These are phyloP conservation scores for Acinonyx jubatus DNA, from an alignment of 2,113 vertebrate genomes.

Conservation along the genomic window DNA sequence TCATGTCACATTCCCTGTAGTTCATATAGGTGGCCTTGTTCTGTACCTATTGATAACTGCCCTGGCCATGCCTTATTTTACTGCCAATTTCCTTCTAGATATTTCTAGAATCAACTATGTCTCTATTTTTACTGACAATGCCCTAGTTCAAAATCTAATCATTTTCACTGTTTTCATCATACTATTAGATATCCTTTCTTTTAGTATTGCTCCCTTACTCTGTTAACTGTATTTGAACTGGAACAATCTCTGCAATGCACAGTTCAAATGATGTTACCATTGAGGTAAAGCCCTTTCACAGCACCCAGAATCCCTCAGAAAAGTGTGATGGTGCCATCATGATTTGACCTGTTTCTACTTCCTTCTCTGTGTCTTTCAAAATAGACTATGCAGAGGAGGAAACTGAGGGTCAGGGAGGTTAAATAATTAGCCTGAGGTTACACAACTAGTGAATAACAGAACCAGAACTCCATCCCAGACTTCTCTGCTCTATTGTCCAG, in stretches of 20 bases:
- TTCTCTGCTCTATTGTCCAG: neutral
- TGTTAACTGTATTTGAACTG: constrained; percentile 11
- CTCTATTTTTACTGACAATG: neutral
- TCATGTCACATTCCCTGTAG: neutral
- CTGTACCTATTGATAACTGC: neutral
- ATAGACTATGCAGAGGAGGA: neutral
- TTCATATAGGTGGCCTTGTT: neutral
- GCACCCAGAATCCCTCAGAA: neutral
- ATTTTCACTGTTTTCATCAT: neutral
- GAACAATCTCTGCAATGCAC: neutral
- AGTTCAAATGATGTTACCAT: neutral
- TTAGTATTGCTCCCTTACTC: neutral
- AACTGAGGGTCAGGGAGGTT: neutral
- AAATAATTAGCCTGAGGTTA: neutral
- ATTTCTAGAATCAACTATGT: neutral
- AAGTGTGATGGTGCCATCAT: neutral
- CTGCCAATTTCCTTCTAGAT: neutral
- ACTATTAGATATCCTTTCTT: neutral
- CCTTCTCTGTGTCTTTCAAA: neutral
- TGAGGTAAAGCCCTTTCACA: neutral
- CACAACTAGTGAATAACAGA: neutral
- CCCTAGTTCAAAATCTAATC: neutral
- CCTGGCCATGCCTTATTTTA: neutral
- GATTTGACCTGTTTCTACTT: neutral
- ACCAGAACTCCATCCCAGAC: neutral